Evolutionary conservation across 2,888 invertebrate genomes (phyloP), one percentile per base, ranked within the genome.

Genomic region (Hipparchia semele): DNA sequence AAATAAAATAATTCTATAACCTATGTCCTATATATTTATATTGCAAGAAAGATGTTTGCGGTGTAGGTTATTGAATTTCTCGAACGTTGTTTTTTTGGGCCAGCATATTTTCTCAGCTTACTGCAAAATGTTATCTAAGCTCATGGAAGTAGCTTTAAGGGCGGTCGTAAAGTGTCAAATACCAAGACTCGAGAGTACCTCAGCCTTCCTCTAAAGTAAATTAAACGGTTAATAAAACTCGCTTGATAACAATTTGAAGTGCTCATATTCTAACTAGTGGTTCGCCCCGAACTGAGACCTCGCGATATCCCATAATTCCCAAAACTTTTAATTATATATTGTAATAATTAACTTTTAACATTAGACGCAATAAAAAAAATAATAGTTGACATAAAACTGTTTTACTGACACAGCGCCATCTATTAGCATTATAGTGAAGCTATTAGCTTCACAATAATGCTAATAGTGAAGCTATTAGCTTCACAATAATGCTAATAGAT

Each of bases 151-250:
- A 12, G 53, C 33, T 51, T 68, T 72, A 65, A 73, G 72, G 72
- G 69, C 60, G 72, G 60, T 72, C 74, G 74, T 74, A 72, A 74
- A 74, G 74, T 74, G 72, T 72, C 74, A 74, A 69, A 68, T 74
- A 54, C 68, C 68, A 68, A 59, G 73, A 68, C 73, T 68, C 9
- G 68, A 61, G 66, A 68, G 49, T 69, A 68, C 72, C 72, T 66
- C 60, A 66, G 67, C 67, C 56, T 39, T 65, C 54, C 49, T 69
- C 72, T 69, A 66, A 72, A 74, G 72, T 74, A 74, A 60, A 71
- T 60, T 69, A 72, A 62, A 72, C 69, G 65, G 65, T 61, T 74
- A 74, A 69, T 72, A 72, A 69, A 74, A 72, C 60, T 59, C 54
- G 46, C 56, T 68, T 74, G 68, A 74, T 71, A 74, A 51, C 12